These are phyloP conservation scores for Orius laevigatus DNA, from an alignment of 1,140 invertebrate genomes.

Conservation along the genomic window DNA sequence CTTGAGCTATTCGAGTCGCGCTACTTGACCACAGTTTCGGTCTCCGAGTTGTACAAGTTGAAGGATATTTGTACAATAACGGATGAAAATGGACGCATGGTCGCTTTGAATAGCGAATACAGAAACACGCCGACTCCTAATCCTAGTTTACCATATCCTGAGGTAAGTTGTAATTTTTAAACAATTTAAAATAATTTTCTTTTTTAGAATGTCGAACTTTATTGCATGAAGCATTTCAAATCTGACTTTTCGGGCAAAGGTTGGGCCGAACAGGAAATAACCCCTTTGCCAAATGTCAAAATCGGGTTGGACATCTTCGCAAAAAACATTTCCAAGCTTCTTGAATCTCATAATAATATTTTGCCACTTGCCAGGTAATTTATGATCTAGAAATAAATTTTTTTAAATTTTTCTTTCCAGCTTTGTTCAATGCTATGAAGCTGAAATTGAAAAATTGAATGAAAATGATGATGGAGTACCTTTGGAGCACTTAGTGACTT, in stretches of 20 bases:
- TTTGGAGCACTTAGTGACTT: conserved; percentile 71
- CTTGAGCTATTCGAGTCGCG: conserved; percentile 69
- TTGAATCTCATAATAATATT: conserved; percentile 49
- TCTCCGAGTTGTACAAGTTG: conserved; percentile 67
- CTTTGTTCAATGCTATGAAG: conserved; percentile 59
- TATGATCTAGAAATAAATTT: not conserved
- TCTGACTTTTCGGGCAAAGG: conserved; percentile 34
- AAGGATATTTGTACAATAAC: conserved; percentile 57
- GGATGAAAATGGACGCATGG: conserved; percentile 54
- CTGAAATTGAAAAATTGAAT: conserved; percentile 41
- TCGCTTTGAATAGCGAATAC: conserved; percentile 29
- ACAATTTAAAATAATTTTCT: not conserved
- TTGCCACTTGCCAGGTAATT: conserved; percentile 52
- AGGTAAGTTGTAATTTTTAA: not conserved
- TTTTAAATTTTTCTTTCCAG: conserved; percentile 29
- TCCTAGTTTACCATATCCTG: not conserved
- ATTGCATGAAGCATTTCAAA: conserved; percentile 43
- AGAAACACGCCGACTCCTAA: conserved; percentile 34
- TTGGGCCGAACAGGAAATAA: conserved; percentile 57
- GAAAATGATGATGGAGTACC: conserved; percentile 51
- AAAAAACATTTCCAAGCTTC: conserved; percentile 42
- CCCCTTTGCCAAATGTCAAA: conserved; percentile 51
- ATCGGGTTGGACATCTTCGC: conserved; percentile 47
- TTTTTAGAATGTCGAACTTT: conserved; percentile 28
- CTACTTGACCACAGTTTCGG: conserved; percentile 57